These are phyloP conservation scores for Gonatopus flavifemur DNA, from an alignment of 1,140 invertebrate genomes.

Conservation along the genomic window DNA sequence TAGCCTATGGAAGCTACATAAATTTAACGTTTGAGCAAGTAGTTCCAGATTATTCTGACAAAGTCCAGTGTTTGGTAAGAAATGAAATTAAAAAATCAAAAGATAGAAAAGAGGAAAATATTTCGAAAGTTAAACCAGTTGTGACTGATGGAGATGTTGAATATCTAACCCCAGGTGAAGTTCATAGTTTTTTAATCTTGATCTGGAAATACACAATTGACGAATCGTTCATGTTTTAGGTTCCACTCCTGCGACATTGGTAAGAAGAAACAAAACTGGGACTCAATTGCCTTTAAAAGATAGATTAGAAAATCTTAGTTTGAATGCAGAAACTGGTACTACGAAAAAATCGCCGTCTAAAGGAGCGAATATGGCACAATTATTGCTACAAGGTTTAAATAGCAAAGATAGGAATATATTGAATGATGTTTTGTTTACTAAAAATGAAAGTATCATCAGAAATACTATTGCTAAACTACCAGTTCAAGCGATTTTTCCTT, in stretches of 20 bases:
- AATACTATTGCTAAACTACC: slow-evolving; percentile 67
- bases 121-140: slow-evolving; percentile 56
- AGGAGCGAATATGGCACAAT: slow-evolving; percentile 70
- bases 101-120: slow-evolving; percentile 43
- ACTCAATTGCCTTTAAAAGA: slow-evolving; percentile 76
- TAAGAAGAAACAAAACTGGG: slow-evolving; percentile 53
- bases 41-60: slow-evolving; percentile 60
- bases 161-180: slow-evolving; percentile 52
- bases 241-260: too few relatives aligned
- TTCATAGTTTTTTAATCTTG: too few relatives aligned
- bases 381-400: slow-evolving; percentile 75
- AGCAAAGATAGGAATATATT: slow-evolving; percentile 72
- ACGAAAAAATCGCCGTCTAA: slow-evolving; percentile 54
- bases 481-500: slow-evolving; percentile 62
- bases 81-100: slow-evolving; percentile 54
- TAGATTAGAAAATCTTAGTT: slow-evolving; percentile 70
- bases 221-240: too few relatives aligned
- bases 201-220: too few relatives aligned
- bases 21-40: slow-evolving; percentile 69
- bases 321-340: slow-evolving; percentile 57
- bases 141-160: slow-evolving; percentile 54
- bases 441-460: slow-evolving; percentile 62
- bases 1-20: slow-evolving; percentile 62
- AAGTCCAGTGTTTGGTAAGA: slow-evolving; percentile 62
- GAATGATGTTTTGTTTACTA: slow-evolving; percentile 59